Evolutionary conservation across 1,140 invertebrate genomes (phyloP).

Genomic region (Argopecten irradians): DNA sequence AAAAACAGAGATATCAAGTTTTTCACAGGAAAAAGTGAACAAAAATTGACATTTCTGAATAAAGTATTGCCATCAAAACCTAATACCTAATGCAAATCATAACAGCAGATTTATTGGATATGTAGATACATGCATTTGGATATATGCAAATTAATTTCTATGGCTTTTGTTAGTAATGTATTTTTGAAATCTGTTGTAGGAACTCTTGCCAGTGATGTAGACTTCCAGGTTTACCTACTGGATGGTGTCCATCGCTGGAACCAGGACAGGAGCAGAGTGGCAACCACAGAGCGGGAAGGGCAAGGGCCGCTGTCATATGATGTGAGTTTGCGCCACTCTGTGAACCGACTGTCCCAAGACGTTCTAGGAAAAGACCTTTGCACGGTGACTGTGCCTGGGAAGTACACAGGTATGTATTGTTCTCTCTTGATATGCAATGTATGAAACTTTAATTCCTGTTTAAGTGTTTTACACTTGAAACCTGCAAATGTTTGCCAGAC

Average conservation of each 20-base stretch:
- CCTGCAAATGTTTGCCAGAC: not conserved
- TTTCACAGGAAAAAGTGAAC: no score
- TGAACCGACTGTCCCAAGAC: conserved; percentile 48
- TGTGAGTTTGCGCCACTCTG: conserved; percentile 38
- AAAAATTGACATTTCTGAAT: not conserved
- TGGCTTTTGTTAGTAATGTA: no score
- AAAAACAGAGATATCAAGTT: no score
- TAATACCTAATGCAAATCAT: not conserved
- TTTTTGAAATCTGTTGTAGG: conserved; percentile 35
- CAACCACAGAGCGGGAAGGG: not conserved
- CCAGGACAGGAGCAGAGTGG: conserved; percentile 39
- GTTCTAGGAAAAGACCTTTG: conserved; percentile 38
- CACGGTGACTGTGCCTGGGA: conserved; percentile 36
- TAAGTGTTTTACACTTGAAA: not conserved
- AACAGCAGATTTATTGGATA: not conserved
- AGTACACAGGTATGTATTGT: conserved; percentile 51
- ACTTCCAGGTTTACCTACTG: conserved; percentile 56
- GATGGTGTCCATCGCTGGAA: conserved; percentile 58
- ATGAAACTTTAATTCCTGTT: no score
- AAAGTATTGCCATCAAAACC: not conserved
- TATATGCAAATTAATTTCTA: not conserved
- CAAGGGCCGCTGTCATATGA: conserved; percentile 37
- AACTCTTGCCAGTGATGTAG: conserved; percentile 47
- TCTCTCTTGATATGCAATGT: not conserved
- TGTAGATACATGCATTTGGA: not conserved